Conservation (phyloP, 2,797 vertebrate genomes). For the Macropodus opercularis region DNA sequence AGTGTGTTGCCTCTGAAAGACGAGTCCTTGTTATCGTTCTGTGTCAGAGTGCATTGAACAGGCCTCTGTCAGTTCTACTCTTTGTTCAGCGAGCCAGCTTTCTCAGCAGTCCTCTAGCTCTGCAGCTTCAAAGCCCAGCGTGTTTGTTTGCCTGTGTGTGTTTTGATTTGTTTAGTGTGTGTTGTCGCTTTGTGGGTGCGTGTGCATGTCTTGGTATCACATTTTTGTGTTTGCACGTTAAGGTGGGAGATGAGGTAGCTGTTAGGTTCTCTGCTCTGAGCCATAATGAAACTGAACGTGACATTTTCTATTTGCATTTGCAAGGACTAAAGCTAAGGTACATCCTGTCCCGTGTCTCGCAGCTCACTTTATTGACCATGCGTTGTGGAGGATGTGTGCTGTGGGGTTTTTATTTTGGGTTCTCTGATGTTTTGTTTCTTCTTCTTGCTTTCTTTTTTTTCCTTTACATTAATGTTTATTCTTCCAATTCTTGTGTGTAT, state of each 20-base stretch:
- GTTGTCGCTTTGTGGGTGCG: neutral
- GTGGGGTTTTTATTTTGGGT: conserved; percentile 12
- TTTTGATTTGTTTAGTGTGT: neutral
- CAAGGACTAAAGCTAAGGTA: conserved; percentile 29
- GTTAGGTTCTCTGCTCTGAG: conserved; percentile 35
- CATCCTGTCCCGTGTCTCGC: conserved; percentile 32
- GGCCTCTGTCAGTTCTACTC: conserved; percentile 32
- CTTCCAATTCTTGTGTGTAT: conserved; percentile 7
- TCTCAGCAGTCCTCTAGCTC: conserved; percentile 36
- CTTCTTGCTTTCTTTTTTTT: neutral
- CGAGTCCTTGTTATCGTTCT: conserved; percentile 29
- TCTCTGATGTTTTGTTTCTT: conserved; percentile 3
- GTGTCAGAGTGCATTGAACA: conserved; percentile 39
- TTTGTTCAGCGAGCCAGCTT: conserved; percentile 23
- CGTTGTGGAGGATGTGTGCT: conserved; percentile 9
- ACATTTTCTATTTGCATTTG: conserved; percentile 13
- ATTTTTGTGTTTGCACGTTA: conserved; percentile 16
- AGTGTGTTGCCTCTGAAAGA: conserved; percentile 9
- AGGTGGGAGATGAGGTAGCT: conserved; percentile 18
- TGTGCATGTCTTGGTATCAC: neutral
- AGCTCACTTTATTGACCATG: conserved; percentile 1
- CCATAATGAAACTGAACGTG: conserved; percentile 55
- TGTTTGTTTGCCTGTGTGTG: conserved; percentile 13
- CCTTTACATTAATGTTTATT: conserved; percentile 10
- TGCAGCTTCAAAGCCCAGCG: conserved; percentile 39